Percentiles rank a stretch among this genome's conserved stretches.
Conservation (phyloP, 1,140 invertebrate genomes). For the Hermatobates lingyangjiaoensis region DNA sequence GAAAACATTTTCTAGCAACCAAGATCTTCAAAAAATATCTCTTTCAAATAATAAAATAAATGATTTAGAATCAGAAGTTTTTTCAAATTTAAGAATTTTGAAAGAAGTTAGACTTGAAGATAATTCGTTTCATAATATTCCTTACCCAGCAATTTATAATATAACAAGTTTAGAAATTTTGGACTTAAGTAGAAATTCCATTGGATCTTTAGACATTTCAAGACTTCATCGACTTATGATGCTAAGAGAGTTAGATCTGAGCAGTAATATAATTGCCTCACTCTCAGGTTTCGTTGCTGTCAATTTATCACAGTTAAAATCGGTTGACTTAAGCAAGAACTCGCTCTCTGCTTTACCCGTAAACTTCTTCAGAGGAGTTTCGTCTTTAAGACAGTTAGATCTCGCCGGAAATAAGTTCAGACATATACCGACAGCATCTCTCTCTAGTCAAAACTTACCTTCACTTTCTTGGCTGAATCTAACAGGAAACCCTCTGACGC, state of each 20-base stretch:
- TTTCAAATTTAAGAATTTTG: constrained; percentile 44
- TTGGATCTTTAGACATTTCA: constrained; percentile 53
- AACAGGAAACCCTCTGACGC: constrained; percentile 56
- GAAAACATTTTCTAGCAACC: constrained; percentile 49
- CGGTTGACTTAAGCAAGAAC: constrained; percentile 56
- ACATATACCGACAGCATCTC: constrained; percentile 56
- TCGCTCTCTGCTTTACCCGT: constrained; percentile 50
- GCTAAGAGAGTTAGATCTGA: constrained; percentile 51
- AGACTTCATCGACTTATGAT: constrained; percentile 49
- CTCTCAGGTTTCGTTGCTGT: constrained; percentile 55
- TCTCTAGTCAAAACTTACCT: constrained; percentile 53
- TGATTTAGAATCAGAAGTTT: constrained; percentile 42
- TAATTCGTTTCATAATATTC: constrained; percentile 52
- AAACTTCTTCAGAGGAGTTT: constrained; percentile 51
- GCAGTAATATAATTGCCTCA: constrained; percentile 50
- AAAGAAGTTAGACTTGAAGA: constrained; percentile 51
- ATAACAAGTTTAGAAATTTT: constrained; percentile 43
- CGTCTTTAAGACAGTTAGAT: constrained; percentile 50
- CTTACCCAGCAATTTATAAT: constrained; percentile 52
- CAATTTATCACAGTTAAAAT: constrained; percentile 46
- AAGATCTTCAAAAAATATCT: constrained; percentile 49
- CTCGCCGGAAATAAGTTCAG: constrained; percentile 61
- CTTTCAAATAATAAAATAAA: constrained; percentile 44
- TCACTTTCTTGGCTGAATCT: constrained; percentile 55
- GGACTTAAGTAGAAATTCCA: constrained; percentile 43